Base-by-base conservation (phyloP, 2,113 vertebrate species). In the Thunnus thynnus region DNA sequence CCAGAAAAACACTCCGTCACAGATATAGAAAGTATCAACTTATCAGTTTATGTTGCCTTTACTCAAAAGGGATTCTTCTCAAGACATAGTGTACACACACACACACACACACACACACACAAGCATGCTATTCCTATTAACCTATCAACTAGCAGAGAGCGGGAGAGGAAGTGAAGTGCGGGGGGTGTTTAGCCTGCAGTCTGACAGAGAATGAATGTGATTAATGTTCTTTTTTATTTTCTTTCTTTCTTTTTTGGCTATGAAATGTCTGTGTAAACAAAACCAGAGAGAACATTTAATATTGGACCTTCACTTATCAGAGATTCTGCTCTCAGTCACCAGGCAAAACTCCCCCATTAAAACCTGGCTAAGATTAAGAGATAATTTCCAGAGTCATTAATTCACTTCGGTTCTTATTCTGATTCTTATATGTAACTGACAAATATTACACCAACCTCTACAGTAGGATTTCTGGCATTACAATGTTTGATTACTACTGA, bases 181-280 rank as follows among this genome's bases (percentile, higher is more conserved):
- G 67, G 86, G 68, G 72, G 57, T 67, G 50, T 68, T 65, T 52
- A 48, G 54, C 69, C 50, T 81, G 27, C 61, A 66, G 79, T 63
- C 75, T 77, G 69, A 78, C 64, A 57, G 44, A 63, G 60, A 77
- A 55, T 72, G 4, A 44, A 69, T 85, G 51, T 83, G 77, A 88
- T 94, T 88, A 89, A 91, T 89, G 76, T 61, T 56, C 76, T 66
- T 82, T 81, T 90, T 66, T 86, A 54, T 80, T 82, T 76, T 68
- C 13, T 25, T 55, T 67, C 8, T 36, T 47, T 79, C 51, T 68
- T 83, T 81, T 84, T 64, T 82, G 72, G 68, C 78, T 27, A 67
- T 72, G 44, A 85, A 56, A 76, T 32, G 18, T 56, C 71, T 69
- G 70, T 20, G 63, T 78, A 86, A 92, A 93, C 74, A 87, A 67